These are phyloP conservation scores for Poecilia gillii DNA, from an alignment of 2,797 vertebrate species.

Conservation along the genomic window DNA sequence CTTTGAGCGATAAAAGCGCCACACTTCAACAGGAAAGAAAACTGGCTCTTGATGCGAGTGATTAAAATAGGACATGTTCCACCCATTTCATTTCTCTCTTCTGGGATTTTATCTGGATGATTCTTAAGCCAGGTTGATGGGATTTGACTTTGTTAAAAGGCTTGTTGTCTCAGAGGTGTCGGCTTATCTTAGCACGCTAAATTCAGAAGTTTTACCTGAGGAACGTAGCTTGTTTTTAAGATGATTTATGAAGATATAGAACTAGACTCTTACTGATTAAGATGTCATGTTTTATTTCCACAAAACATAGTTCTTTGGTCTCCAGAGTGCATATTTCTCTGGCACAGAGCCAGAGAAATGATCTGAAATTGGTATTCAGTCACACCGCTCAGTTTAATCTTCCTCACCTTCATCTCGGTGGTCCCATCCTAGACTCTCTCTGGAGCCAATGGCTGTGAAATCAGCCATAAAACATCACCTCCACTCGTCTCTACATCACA, in stretches of 20 bases:
- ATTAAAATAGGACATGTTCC: not conserved
- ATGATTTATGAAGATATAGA: slow-evolving; percentile 5
- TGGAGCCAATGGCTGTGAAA: slow-evolving; percentile 42
- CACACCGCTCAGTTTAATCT: slow-evolving; percentile 60
- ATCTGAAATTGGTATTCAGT: slow-evolving; percentile 57
- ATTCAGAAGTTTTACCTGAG: not conserved
- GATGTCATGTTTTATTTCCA: slow-evolving; percentile 33
- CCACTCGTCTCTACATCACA: slow-evolving; percentile 43
- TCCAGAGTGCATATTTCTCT: slow-evolving; percentile 12
- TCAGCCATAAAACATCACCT: slow-evolving; percentile 36
- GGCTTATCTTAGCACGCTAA: not conserved
- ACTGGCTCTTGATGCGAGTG: not conserved
- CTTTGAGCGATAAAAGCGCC: not conserved
- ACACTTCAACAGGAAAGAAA: not conserved
- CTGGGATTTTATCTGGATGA: not conserved
- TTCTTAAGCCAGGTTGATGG: not conserved
- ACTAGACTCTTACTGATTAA: slow-evolving; percentile 4
- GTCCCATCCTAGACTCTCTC: slow-evolving; percentile 20
- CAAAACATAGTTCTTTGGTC: slow-evolving; percentile 22
- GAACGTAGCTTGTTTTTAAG: not conserved
- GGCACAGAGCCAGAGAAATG: slow-evolving; percentile 43
- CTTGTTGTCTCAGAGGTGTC: slow-evolving; percentile 1
- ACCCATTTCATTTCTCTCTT: not conserved
- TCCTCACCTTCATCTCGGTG: slow-evolving; percentile 42
- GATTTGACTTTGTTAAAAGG: slow-evolving; percentile 1